Base-by-base conservation (phyloP, 1,140 invertebrate genomes). In the Lordiphosa collinella region DNA sequence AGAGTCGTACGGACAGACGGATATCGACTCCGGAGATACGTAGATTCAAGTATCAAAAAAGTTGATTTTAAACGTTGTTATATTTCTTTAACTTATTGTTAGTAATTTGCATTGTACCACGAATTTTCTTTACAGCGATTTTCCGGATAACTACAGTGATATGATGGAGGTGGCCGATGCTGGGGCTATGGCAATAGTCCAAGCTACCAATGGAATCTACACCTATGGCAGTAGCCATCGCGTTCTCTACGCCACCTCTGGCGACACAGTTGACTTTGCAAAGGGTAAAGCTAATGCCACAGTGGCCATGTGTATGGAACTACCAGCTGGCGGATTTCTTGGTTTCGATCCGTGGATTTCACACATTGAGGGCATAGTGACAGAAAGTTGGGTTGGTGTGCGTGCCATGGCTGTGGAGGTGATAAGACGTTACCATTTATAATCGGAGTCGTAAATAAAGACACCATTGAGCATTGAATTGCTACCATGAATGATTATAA, bases 331-430 rank as follows among this genome's bases (percentile, higher is more conserved):
- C 34, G 92, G 92, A 5, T 75, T 61, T 46, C 1, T 32, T 3
- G 92, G 92, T 0, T 94, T 94, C 78, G 62, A 93, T 43, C 91
- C 95, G 1, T 94, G 94, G 18, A 90, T 92, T 7, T 79, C 89
- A 1, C 91, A 94, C 63, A 93, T 96, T 14, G 59, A 89, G 29
- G 88, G 89, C 16, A 89, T 91, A 4, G 88, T 91, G 4, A 90
- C 90, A 16, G 96, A 97, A 89, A 95, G 95, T 1, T 96, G 94
- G 90, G 91, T 92, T 51, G 93, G 92, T 2, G 90, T 96, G 37
- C 63, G 63, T 13, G 86, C 86, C n/a, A 88, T 86, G 85, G 76
- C 80, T 47, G 6, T 41, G 47, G 68, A 69, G 57, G 67, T 82
- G 67, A 78, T 84, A 69, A 82, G 44, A 12, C 53, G 50, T 18